Evolutionary conservation across 2,113 vertebrate genomes (phyloP).

Genomic region (Myxocyprinus asiaticus): DNA sequence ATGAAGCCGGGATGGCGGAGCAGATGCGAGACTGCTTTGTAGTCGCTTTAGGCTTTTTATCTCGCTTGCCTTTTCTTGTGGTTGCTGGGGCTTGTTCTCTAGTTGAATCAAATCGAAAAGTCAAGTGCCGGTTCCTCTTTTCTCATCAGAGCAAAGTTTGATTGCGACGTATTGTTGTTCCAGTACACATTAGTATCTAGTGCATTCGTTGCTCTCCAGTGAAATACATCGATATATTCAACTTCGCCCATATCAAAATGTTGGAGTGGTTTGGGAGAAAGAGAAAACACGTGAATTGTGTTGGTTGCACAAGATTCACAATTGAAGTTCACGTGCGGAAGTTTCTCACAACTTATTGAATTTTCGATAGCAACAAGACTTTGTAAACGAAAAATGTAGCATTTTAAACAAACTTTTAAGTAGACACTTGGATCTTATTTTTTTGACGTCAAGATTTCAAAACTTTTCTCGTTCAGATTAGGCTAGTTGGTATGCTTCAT

Average conservation of each 20-base stretch:
- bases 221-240: neutral
- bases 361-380: no score
- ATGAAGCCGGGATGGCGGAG: slow-evolving; percentile 72
- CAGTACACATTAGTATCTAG: neutral
- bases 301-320: no score
- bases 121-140: slow-evolving; percentile 34
- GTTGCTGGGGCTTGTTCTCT: slow-evolving; percentile 27
- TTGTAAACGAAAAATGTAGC: no score
- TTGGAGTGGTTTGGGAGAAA: no score
- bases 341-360: no score
- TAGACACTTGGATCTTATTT: no score
- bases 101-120: slow-evolving; percentile 21
- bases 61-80: slow-evolving; percentile 42
- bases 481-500: neutral
- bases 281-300: no score
- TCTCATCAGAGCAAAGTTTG: slow-evolving; percentile 7
- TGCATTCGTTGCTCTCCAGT: no score
- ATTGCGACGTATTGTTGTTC: neutral
- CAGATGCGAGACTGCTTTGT: slow-evolving; percentile 68
- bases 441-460: no score
- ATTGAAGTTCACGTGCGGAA: no score
- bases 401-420: no score
- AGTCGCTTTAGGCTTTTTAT: slow-evolving; percentile 37
- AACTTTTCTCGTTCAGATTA: neutral
- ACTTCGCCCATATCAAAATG: neutral